These are phyloP conservation scores for Brachirus orientalis DNA, from an alignment of 2,113 vertebrate genomes.

Conservation along the genomic window DNA sequence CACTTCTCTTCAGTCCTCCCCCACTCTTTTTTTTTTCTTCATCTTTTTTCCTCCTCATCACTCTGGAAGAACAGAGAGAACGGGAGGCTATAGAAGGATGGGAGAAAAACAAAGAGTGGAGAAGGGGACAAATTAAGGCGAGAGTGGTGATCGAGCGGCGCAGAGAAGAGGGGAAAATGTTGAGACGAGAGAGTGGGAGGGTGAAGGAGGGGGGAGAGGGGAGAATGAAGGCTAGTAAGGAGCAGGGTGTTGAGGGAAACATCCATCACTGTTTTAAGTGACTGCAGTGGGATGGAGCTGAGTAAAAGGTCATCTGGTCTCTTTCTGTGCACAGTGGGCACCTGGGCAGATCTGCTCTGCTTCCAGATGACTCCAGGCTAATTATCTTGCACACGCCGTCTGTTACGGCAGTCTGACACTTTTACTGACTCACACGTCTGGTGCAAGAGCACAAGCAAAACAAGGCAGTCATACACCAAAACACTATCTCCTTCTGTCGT, in stretches of 20 bases:
- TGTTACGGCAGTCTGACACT: conserved; percentile 59
- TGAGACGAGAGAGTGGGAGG: conserved; percentile 6
- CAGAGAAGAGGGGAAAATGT: neutral
- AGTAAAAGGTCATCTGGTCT: conserved; percentile 70
- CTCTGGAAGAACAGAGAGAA: conserved; percentile 55
- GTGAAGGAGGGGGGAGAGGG: neutral
- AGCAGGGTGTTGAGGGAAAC: conserved; percentile 42
- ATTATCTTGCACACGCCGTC: conserved; percentile 60
- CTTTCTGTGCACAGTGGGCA: conserved; percentile 65
- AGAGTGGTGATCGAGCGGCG: neutral
- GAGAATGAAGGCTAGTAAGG: neutral
- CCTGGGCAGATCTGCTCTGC: conserved; percentile 60
- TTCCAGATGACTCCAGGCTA: conserved; percentile 64
- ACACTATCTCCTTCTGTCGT: neutral
- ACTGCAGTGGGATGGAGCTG: conserved; percentile 70
- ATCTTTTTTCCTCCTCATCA: conserved; percentile 43
- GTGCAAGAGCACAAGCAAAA: conserved; percentile 30
- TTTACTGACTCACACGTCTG: conserved; percentile 51
- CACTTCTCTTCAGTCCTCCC: conserved; percentile 15
- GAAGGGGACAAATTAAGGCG: neutral
- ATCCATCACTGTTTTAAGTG: conserved; percentile 79
- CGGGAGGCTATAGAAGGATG: conserved; percentile 17
- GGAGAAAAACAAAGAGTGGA: neutral
- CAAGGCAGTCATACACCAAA: conserved; percentile 14
- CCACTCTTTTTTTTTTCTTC: conserved; percentile 7